A percentile compares a stretch with the other conserved stretches of the same genome.
These are phyloP conservation scores for Rhadina sibilatrix DNA, from an alignment of 2,113 vertebrate species.

Conservation along the genomic window DNA sequence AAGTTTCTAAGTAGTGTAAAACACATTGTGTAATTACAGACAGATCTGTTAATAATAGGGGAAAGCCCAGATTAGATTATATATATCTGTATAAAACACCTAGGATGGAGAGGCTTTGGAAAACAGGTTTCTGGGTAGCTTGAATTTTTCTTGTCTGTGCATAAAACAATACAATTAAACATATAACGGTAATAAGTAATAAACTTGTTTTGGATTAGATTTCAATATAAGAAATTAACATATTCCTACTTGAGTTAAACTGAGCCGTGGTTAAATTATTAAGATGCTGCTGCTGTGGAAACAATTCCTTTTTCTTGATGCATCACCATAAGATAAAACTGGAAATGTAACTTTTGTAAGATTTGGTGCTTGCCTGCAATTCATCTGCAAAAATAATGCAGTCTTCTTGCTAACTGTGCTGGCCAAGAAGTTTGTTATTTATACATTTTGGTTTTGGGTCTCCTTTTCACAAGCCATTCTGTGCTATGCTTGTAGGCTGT, in stretches of 20 bases:
- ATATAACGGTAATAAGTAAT: not conserved
- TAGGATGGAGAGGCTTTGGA: not conserved
- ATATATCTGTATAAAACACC: not conserved
- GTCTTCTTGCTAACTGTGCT: not conserved
- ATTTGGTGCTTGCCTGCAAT: not conserved
- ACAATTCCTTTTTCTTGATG: not conserved
- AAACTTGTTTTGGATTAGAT: not conserved
- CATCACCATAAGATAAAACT: not conserved
- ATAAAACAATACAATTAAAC: not conserved
- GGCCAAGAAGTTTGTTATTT: not conserved
- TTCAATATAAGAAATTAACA: not conserved
- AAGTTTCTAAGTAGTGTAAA: not conserved
- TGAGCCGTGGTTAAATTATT: not conserved
- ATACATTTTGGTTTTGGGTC: not conserved
- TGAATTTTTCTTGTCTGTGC: not conserved
- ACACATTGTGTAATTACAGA: not conserved
- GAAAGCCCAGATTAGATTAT: not conserved
- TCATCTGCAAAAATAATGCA: not conserved
- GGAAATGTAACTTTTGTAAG: not conserved
- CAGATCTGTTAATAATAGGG: not conserved
- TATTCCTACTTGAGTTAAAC: not conserved
- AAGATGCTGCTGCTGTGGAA: not conserved
- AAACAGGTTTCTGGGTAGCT: not conserved
- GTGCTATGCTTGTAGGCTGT: not conserved
- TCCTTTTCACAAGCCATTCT: not conserved